Percentiles rank a stretch among this genome's conserved stretches.
These are phyloP conservation scores for Stenodema calcarata DNA, from an alignment of 2,888 invertebrate species.

Conservation along the genomic window DNA sequence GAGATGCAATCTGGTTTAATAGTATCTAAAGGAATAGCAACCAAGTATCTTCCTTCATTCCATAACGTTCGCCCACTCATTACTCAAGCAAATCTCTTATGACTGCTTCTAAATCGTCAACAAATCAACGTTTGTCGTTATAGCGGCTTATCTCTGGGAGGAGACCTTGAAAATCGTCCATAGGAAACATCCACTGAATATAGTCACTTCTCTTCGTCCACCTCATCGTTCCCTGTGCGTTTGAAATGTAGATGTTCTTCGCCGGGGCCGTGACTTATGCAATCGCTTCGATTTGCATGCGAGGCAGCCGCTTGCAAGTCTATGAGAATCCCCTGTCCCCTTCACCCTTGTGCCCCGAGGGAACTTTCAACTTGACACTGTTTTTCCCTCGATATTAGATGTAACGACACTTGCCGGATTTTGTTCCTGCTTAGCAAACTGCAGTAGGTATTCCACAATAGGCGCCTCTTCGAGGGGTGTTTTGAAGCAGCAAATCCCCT, in stretches of 20 bases:
- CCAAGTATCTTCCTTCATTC: too few species aligned
- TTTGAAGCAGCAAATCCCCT: too few species aligned
- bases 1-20: too few species aligned
- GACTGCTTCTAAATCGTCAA: background rate
- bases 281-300: background rate
- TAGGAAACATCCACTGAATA: background rate
- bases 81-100: too few species aligned
- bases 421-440: too few species aligned
- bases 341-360: background rate
- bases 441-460: too few species aligned
- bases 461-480: too few species aligned
- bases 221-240: background rate
- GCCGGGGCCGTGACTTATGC: constrained; percentile 1
- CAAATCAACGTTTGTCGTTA: background rate
- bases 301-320: background rate
- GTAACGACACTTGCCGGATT: background rate
- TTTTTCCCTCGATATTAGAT: background rate
- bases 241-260: background rate
- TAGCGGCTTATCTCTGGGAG: background rate
- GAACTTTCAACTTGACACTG: constrained; percentile 2
- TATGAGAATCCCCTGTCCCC: background rate
- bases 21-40: too few species aligned
- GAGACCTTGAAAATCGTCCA: background rate
- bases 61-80: too few species aligned
- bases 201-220: background rate